Percentiles rank a stretch among this genome's conserved stretches.
Evolutionary conservation across 2,888 invertebrate genomes (phyloP).

Genomic region (Creontiades dilutus): DNA sequence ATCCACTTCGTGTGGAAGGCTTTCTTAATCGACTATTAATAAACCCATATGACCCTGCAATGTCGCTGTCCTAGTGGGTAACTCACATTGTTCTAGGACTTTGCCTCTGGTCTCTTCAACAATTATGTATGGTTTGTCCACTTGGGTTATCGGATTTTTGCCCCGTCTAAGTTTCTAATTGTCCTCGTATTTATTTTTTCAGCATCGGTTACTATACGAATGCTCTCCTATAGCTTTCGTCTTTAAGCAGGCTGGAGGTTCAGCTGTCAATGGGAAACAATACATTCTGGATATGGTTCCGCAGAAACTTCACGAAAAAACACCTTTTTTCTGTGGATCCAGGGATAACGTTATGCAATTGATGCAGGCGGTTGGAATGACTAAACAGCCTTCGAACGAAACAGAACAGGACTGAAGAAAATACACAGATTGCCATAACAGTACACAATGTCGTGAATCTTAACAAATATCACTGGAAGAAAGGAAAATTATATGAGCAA

Average conservation of each 20-base stretch:
- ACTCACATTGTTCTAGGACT: no score
- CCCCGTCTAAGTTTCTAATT: no score
- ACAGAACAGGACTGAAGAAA: conserved; percentile 12
- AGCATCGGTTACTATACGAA: conserved; percentile 68
- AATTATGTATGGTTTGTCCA: no score
- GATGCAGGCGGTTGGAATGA: conserved; percentile 63
- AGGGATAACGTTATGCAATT: conserved; percentile 65
- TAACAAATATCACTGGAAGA: no score
- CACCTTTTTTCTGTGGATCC: conserved; percentile 67
- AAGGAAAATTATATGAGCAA: no score
- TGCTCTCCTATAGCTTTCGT: conserved; percentile 66
- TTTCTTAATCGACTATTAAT: no score
- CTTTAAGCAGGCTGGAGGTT: conserved; percentile 69
- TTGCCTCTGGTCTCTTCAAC: no score
- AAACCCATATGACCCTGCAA: no score
- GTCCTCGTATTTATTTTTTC: neutral
- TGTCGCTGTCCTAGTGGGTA: no score
- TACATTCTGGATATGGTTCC: conserved; percentile 67
- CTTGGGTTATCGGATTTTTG: no score
- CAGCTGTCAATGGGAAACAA: conserved; percentile 61
- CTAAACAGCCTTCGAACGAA: conserved; percentile 25
- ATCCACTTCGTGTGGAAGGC: no score
- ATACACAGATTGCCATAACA: neutral
- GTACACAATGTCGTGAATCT: no score
- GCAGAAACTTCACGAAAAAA: conserved; percentile 69